Percentiles rank a stretch among this genome's conserved stretches.
phyloP scores from a whole-genome alignment of 2,797 vertebrate genomes.

The Pyrocephalus nanus region DNA sequence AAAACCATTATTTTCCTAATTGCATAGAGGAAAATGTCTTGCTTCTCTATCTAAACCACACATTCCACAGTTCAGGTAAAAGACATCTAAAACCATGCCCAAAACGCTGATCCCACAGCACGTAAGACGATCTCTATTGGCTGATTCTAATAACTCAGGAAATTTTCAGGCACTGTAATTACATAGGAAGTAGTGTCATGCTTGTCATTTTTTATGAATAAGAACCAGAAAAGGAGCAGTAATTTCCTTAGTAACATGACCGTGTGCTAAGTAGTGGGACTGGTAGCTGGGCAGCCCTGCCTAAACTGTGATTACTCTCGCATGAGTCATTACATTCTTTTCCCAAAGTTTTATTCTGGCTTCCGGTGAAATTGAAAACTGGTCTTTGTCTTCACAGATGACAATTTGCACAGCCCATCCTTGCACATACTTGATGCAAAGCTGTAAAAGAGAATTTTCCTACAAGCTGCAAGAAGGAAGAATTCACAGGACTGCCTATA shows the following conservation, averaged over 20 bases:
- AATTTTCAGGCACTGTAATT: conserved; percentile 36
- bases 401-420: not conserved
- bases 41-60: not conserved
- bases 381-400: not conserved
- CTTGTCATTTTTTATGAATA: conserved; percentile 22
- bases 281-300: conserved; percentile 42
- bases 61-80: not conserved
- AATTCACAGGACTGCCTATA: not conserved
- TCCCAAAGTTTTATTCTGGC: not conserved
- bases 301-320: not conserved
- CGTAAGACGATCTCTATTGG: not conserved
- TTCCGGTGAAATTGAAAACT: not conserved
- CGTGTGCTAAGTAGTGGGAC: conserved; percentile 17
- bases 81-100: not conserved
- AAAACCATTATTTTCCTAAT: not conserved
- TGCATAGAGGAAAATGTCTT: not conserved
- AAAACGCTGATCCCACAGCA: not conserved
- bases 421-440: not conserved
- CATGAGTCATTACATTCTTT: conserved; percentile 64
- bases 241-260: conserved; percentile 46
- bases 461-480: not conserved
- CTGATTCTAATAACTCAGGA: not conserved
- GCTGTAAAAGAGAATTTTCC: not conserved
- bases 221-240: not conserved
- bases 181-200: conserved; percentile 4